Conservation (phyloP, 30 jellyfish, hydroid and myxozoan genomes). For the Clytia hemisphaerica region DNA sequence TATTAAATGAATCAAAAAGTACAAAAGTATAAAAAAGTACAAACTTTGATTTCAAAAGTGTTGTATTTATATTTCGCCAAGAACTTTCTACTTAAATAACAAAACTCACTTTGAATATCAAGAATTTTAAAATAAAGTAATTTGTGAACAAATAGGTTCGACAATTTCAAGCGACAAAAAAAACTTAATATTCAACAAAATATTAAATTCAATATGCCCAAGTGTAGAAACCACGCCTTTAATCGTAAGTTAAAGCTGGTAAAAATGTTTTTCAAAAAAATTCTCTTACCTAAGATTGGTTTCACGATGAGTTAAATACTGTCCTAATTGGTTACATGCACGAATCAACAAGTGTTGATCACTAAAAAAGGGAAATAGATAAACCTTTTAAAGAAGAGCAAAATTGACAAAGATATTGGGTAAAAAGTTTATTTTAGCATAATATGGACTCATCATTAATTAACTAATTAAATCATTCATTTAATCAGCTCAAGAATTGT, state of each 20-base stretch:
- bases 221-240: not conserved
- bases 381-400: not conserved
- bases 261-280: not conserved
- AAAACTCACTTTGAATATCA: no score
- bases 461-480: no score
- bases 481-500: no score
- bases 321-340: constrained; percentile 85
- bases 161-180: no score
- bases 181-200: no score
- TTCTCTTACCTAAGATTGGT: constrained; percentile 75
- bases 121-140: no score
- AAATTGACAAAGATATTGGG: no score
- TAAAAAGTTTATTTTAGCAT: no score
- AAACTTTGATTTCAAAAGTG: not conserved
- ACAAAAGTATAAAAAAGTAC: not conserved
- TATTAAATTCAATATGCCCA: not conserved
- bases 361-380: constrained; percentile 15
- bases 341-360: constrained; percentile 74
- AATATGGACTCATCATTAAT: no score
- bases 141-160: no score
- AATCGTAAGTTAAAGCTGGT: not conserved
- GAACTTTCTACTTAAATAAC: no score
- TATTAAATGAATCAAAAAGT: not conserved
- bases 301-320: constrained; percentile 75
- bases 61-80: no score